Evolutionary conservation across 2,113 vertebrate species (phyloP).

Genomic region (Ariopsis seemanni): DNA sequence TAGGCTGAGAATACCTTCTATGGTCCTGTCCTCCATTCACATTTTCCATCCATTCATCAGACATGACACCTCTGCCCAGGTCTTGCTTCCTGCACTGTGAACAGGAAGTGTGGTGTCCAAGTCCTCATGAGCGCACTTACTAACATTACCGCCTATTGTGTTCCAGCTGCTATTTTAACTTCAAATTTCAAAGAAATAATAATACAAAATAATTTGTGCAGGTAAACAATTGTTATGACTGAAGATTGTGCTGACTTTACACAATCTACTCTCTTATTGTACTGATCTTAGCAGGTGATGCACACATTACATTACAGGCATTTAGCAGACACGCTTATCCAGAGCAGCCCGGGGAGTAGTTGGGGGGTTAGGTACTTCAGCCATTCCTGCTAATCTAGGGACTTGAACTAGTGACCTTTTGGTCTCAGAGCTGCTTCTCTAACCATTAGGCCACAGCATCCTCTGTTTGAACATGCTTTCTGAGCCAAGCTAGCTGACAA

Average conservation of each 20-base stretch:
- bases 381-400: too few relatives aligned
- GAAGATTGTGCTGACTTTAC: neutral
- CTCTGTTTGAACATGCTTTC: too few relatives aligned
- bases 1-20: neutral
- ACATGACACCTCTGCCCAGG: neutral
- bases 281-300: neutral
- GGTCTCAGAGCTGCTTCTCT: too few relatives aligned
- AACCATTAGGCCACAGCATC: too few relatives aligned
- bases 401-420: too few relatives aligned
- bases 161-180: neutral
- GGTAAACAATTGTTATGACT: neutral
- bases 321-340: too few relatives aligned
- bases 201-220: neutral
- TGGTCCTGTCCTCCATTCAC: conserved; percentile 18
- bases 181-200: neutral
- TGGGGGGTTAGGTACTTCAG: too few relatives aligned
- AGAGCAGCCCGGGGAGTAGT: too few relatives aligned
- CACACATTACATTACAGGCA: neutral
- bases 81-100: conserved; percentile 21
- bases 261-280: neutral
- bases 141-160: neutral
- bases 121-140: neutral
- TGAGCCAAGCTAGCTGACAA: neutral
- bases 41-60: neutral
- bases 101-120: conserved; percentile 8